Evolutionary conservation across 2,888 invertebrate species (phyloP).

Genomic region (Torymus tubicola): DNA sequence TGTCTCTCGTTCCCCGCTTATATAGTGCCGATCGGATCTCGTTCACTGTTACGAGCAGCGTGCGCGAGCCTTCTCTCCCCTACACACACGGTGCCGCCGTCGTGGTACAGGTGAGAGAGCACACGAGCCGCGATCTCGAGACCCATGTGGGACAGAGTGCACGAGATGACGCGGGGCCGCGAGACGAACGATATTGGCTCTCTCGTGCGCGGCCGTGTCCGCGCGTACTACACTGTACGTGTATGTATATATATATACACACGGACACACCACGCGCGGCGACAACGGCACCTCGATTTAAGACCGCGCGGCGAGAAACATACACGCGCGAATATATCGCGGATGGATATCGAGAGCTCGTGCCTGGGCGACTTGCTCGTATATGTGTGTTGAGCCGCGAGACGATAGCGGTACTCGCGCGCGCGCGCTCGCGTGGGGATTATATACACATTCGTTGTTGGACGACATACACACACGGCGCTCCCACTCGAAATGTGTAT

Average conservation of each 20-base stretch:
- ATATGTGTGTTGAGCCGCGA: not conserved
- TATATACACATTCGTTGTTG: too few species aligned
- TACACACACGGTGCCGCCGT: not conserved
- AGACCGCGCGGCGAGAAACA: conserved; percentile 12
- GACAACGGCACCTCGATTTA: conserved; percentile 66
- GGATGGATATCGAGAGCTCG: conserved; percentile 29
- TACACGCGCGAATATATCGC: conserved; percentile 19
- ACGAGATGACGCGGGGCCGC: conserved; percentile 35
- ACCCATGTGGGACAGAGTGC: conserved; percentile 37
- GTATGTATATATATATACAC: too few species aligned
- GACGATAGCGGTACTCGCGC: conserved; percentile 63
- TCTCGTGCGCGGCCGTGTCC: conserved; percentile 49
- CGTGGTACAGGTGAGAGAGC: not conserved
- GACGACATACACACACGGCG: not conserved
- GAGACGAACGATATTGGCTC: conserved; percentile 59
- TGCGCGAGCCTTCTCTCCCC: not conserved
- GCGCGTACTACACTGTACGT: too few species aligned
- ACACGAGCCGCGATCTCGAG: not conserved
- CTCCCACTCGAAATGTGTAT: not conserved
- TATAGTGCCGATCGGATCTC: conserved; percentile 55
- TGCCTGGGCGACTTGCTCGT: conserved; percentile 2
- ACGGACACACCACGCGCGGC: conserved; percentile 52
- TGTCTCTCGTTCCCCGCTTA: not conserved
- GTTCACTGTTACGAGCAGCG: conserved; percentile 62
- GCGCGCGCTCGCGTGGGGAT: too few species aligned